Base-by-base conservation (phyloP, 2,888 invertebrate genomes). In the Lobophora halterata region DNA sequence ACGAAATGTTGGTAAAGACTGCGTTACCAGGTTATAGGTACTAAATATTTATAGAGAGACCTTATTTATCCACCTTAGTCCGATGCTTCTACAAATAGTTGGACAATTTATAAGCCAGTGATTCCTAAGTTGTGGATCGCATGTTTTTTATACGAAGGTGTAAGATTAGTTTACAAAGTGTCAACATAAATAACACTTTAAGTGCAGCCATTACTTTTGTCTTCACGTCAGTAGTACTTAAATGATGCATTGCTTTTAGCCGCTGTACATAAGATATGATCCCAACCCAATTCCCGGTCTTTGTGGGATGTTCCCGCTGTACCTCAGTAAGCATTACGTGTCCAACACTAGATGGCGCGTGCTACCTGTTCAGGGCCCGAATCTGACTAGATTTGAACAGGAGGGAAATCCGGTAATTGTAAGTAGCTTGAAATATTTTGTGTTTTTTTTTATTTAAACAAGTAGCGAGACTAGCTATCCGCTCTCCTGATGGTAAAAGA, bases 261-360 rank as follows among this genome's bases (percentile, higher is more conserved):
- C 85, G 14, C 55, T 87, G 26, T 82, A 85, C 54, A 46, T 86
- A 43, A 70, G 87, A 43, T 86, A 80, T 59, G 87, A 87, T 58
- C 79, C 74, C 14, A 68, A 85, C 49, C 77, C 85, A 20, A 67
- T 86, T 16, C 87, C 87, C 11, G 87, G 86, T 1, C 58, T 86
- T 14, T 63, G 64, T 31, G 78, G 79, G n/a, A 51, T 65, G 48
- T 80, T 65, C 47, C 77, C 82, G n/a, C 43, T 87, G 31, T 81
- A 79, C 47, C 62, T 87, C 44, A 86, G 86, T 56, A 66, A 79
- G 57, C 66, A 85, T 59, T 69, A 70, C 37, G 83, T 86, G 10
- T 76, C 80, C 9, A 86, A 82, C 58, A 75, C 81, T 1, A 74
- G 87, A 36, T 87, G 85, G 85, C 72, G 83, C 33, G 63, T 83